Base-by-base conservation (phyloP, 1,140 invertebrate species). In the Cylas formicarius region DNA sequence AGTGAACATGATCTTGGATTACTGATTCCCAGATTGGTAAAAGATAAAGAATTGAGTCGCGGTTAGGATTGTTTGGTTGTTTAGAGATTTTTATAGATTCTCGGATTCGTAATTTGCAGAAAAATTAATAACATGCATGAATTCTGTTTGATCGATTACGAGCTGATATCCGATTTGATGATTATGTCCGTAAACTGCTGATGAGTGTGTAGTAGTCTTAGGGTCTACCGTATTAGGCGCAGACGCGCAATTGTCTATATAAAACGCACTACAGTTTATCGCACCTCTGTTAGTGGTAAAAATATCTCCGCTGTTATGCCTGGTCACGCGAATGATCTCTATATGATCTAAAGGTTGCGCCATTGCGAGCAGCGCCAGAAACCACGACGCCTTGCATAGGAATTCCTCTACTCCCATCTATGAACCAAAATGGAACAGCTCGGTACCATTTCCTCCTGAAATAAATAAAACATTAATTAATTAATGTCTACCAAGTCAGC, bases 261-360 rank as follows among this genome's bases (percentile, higher is more conserved):
- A 8, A 26, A 9, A 8, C n/a, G 8, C 8, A 9, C 8, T 9
- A 26, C 8, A 9, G 8, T 9, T 26, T 26, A 26, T 26, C n/a
- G 8, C 24, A 26, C 11, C 11, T 14, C 16, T 28, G 16, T 14
- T 28, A 13, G 17, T 34, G 1, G 42, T 19, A 37, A 54, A 54
- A 11, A 54, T 48, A 24, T 54, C 52, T 14, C 52, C 48, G 33
- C 28, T 48, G 28, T 47, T 54, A 19, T 54, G 47, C n/a, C 52
- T 32, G 4, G 52, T 54, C 14, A 54, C 44, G 5, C 16, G 38
- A 10, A 54, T n/a, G n/a, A 32, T 41, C 8, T 41, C 46, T 19
- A 27, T 28, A 26, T 17, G 16, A 10, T n/a, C 16, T 7, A 19
- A 10, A 5, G 34, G 16, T 11, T 29, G 24, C 14, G 37, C 34